Base-by-base conservation (phyloP, 1,140 invertebrate species). In the Druon quercuslanigerum region DNA sequence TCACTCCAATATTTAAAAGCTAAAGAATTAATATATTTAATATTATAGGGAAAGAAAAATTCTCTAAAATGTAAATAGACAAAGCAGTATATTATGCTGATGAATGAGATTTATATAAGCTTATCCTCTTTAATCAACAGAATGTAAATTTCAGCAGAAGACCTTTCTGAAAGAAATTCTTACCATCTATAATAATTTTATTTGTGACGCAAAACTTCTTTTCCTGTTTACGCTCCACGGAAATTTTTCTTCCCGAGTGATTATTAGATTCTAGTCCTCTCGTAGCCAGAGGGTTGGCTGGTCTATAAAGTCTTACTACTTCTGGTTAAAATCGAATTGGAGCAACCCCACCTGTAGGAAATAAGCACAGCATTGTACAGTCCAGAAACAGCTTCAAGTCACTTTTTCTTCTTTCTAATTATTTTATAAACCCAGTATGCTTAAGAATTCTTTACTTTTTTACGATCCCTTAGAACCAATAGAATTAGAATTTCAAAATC, bases 201-300 rank as follows among this genome's bases (percentile, higher is more conserved):
- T 66, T 66, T 66, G 33, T 33, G 60, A 66, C 40, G 40, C 20
- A n/a, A 66, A 66, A 66, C 16, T 66, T 66, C 60, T n/a, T 66
- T 66, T 40, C 60, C 25, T 66, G 33, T 16, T 66, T 46, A 16
- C 60, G n/a, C 60, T 66, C 40, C 14, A 66, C 33, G 40, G 60
- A 66, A 66, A 66, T 66, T 66, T 66, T 66, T 66, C 60, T 66
- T 66, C 40, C 60, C 60, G 60, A 33, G 60, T 66, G 60, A 66
- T 66, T 66, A 66, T 66, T 66, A 66, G 60, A 66, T 66, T 66
- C 60, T 66, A 66, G 60, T 66, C 60, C n/a, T 66, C 25, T 66
- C 14, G 57, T 20, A 66, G 20, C 60, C 60, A 66, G 60, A 66
- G 60, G 60, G 60, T 66, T 66, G 33, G 60, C 60, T 66, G 60